A percentile compares a stretch with the other conserved stretches of the same genome.
Conservation (phyloP, 2,797 vertebrate genomes). For the Fistularia tabacaria region DNA sequence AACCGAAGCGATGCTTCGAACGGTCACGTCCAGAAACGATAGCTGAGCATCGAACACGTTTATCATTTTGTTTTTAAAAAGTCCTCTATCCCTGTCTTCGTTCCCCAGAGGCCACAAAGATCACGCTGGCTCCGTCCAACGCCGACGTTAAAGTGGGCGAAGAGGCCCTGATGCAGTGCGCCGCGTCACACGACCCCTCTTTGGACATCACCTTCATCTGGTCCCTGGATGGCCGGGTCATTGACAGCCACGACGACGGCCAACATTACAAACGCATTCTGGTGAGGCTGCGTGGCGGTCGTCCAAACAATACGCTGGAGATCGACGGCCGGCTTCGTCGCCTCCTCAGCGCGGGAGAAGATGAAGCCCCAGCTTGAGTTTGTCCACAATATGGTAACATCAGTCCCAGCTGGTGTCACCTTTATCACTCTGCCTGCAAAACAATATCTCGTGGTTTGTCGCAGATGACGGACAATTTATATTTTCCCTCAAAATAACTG, state of each 20-base stretch:
- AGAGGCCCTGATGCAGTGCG: slow-evolving; percentile 86
- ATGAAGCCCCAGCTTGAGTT: no score
- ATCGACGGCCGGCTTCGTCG: not conserved
- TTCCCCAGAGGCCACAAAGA: slow-evolving; percentile 87
- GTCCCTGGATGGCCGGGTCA: slow-evolving; percentile 85
- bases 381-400: no score
- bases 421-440: no score
- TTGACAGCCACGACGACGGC: slow-evolving; percentile 85
- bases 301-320: not conserved
- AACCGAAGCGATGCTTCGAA: no score
- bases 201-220: slow-evolving; percentile 95
- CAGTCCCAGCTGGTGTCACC: no score
- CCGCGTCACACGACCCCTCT: slow-evolving; percentile 83
- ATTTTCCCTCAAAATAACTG: no score
- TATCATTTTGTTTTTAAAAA: not conserved
- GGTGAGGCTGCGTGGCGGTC: slow-evolving; percentile 68
- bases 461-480: no score
- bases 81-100: slow-evolving; percentile 3
- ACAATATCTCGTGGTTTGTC: no score
- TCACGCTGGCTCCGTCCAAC: slow-evolving; percentile 86
- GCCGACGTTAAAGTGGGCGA: slow-evolving; percentile 88
- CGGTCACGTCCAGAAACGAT: no score
- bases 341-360: not conserved
- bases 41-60: not conserved
- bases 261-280: slow-evolving; percentile 83